Base-by-base conservation (phyloP, 1,140 invertebrate species). In the Triops longicaudatus region DNA sequence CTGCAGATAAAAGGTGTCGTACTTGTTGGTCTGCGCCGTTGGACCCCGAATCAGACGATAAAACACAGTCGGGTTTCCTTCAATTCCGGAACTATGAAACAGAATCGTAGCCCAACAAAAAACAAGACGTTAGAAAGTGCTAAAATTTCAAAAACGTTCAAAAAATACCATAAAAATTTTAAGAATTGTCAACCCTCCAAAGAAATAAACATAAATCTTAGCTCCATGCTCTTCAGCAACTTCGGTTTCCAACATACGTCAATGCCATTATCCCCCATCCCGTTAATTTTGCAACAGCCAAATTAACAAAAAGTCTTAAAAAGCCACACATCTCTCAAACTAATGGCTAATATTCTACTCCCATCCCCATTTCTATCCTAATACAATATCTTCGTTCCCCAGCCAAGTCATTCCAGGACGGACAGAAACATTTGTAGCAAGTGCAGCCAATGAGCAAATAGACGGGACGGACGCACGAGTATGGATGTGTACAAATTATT, bases 11-110 rank as follows among this genome's bases (percentile, higher is more conserved):
- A 97, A 97, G 72, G 95, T 96, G 84, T 98, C 93, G 85, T 92
- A 93, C 85, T 97, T 97, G 86, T 97, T 97, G 73, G 94, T 96
- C 85, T 97, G 95, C 2, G 95, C 93, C 73, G 95, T 97, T 14
- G 93, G 96, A 79, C 95, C 94, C 76, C 93, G 93, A 90, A 97
- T 97, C 83, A 97, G 86, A 74, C 91, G 92, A 85, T 97, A 97
- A 88, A 95, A 97, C 78, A 97, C 94, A 78, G 93, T 95, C 31
- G 95, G 95, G 86, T 96, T 97, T 84, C 94, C 93, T 84, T 96
- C 93, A 83, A 97, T 97, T 76, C 95, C 95, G 84, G 95, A 97
- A 87, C 94, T 96, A 84, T 83, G 81, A 63, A n/a, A 22, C 14
- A 63, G 6, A 63, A 63, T n/a, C 50, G 50, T 37, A 37, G 2